A percentile compares a stretch with the other conserved stretches of the same genome.
Evolutionary conservation across 2,113 vertebrate genomes (phyloP).

Genomic region (Falcunculus frontatus): DNA sequence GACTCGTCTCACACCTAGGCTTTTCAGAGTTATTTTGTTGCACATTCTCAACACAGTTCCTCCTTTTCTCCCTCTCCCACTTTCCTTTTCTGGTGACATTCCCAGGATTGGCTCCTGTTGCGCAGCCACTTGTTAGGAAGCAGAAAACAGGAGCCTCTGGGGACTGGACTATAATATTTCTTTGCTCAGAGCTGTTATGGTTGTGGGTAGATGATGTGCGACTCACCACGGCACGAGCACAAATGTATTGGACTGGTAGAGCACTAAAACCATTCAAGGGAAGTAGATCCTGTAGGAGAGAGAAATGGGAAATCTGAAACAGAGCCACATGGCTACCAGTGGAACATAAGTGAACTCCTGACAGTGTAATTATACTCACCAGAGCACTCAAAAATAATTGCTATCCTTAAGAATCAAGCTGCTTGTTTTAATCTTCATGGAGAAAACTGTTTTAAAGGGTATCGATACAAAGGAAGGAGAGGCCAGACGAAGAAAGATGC

Average conservation of each 20-base stretch:
- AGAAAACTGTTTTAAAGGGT: background rate
- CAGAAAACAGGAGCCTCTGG: background rate
- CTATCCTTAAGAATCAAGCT: slow-evolving; percentile 19
- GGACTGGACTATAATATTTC: background rate
- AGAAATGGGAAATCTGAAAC: background rate
- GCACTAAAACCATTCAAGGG: background rate
- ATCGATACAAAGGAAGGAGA: background rate
- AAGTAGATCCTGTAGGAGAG: background rate
- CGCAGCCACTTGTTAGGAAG: background rate
- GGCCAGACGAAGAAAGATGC: background rate
- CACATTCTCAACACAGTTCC: background rate
- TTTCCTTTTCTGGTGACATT: background rate
- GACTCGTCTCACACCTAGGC: background rate
- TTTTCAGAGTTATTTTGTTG: background rate
- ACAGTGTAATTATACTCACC: background rate
- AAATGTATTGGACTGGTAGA: background rate
- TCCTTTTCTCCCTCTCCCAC: background rate
- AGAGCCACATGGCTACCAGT: background rate
- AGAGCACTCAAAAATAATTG: slow-evolving; percentile 32
- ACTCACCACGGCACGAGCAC: fast-evolving
- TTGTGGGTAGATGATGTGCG: background rate
- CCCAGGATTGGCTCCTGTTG: background rate
- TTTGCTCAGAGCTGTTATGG: background rate
- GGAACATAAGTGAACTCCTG: background rate
- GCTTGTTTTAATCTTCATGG: slow-evolving; percentile 10